Evolutionary conservation across 2,113 vertebrate genomes (phyloP).

Genomic region (Brevimyrus niger): DNA sequence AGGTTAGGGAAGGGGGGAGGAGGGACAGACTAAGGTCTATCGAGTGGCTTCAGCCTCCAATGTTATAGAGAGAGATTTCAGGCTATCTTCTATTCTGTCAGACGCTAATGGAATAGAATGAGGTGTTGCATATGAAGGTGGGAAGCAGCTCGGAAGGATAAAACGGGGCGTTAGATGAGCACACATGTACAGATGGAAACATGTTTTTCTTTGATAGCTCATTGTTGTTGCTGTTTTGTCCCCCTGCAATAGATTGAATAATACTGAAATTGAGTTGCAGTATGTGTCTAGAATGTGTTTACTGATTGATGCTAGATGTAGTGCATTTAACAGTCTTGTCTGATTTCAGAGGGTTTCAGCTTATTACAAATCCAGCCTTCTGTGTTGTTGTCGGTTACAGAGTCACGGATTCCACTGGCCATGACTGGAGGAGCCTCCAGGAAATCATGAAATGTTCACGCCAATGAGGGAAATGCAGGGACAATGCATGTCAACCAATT

Average conservation of each 20-base stretch:
- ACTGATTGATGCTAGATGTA: not conserved
- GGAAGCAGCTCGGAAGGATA: not conserved
- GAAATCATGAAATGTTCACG: not conserved
- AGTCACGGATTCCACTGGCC: not conserved
- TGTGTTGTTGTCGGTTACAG: not conserved
- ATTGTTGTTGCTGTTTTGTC: not conserved
- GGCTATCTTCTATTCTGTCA: not conserved
- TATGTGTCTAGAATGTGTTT: not conserved
- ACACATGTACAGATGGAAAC: not conserved
- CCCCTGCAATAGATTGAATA: not conserved
- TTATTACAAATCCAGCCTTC: not conserved
- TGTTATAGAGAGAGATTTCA: constrained; percentile 36
- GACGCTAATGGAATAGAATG: constrained; percentile 3
- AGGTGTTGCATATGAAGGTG: not conserved
- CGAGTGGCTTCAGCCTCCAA: not conserved
- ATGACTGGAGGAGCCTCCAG: not conserved
- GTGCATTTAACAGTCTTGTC: not conserved
- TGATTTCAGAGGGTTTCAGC: not conserved
- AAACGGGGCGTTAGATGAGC: not conserved
- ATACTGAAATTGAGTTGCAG: not conserved
- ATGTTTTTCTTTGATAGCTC: not conserved
- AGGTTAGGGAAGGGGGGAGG: not conserved
- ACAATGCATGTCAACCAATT: not conserved
- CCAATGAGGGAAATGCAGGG: not conserved
- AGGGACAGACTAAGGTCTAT: not conserved